Evolutionary conservation across 2,888 invertebrate genomes (phyloP), one percentile per base, ranked within the genome.

Genomic region (Noctua janthe): DNA sequence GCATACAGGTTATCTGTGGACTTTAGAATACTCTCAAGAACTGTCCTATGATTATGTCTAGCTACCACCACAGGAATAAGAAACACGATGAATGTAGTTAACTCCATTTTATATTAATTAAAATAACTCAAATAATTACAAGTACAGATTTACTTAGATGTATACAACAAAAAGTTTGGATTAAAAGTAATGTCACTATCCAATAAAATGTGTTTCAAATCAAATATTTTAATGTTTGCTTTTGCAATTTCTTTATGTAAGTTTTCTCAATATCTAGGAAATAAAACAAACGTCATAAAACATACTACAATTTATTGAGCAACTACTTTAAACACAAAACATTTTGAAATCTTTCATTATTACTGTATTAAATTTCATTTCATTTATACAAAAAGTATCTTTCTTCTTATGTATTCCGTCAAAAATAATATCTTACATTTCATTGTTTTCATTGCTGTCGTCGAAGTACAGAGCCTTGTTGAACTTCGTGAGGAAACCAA

Each of bases 401-500:
- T 78, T 66, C 47, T 74, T 82, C 54, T 82, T 62, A 92, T 90
- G 90, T 89, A 78, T 80, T 74, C 76, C 62, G 77, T 83, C 49
- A 87, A 83, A 73, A 78, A 87, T 56, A 82, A 54, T 70, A 86
- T 89, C 47, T 71, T 84, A 49, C 74, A 76, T 82, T 87, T 90
- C n/a, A 66, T 88, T 64, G 76, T 90, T 80, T 80, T 83, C 5
- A 76, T 74, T 66, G 51, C 56, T 35, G 7, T 88, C 64, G 54
- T 83, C 75, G 75, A 85, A 82, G 81, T 86, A 70, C 74, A 78
- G 81, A 83, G 89, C 75, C 86, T 94, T 56, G 82, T 90, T 62
- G 89, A 92, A 88, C 74, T 93, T 20, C 89, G 90, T 6, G 74
- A 88, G 11, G 91, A 91, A 85, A 90, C 92, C 15, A 90, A 90